Conservation (phyloP, 1,140 invertebrate genomes). For the Zaprionus africanus region DNA sequence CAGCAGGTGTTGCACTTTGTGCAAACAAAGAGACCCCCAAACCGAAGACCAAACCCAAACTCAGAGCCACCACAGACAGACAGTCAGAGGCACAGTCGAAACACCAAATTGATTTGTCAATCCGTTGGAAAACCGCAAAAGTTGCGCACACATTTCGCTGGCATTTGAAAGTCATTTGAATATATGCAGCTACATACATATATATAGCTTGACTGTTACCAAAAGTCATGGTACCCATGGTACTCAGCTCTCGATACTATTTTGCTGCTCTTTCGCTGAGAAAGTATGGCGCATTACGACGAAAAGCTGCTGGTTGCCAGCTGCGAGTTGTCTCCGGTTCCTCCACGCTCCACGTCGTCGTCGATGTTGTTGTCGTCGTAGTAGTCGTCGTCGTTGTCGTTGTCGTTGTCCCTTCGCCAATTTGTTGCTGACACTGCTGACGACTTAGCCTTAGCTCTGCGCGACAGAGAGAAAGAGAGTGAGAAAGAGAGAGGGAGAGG, state of each 20-base stretch:
- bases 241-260: conserved; percentile 51
- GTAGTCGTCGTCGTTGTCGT: conserved; percentile 25
- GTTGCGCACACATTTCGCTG: conserved; percentile 75
- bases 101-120: conserved; percentile 79
- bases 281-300: conserved; percentile 64
- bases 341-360: conserved; percentile 26
- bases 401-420: conserved; percentile 71
- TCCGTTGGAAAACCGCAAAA: conserved; percentile 73
- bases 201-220: conserved; percentile 17
- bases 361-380: conserved; percentile 49
- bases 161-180: conserved; percentile 81
- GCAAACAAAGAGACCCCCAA: conserved; percentile 38
- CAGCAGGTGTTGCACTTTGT: conserved; percentile 70
- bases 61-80: background rate
- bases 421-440: conserved; percentile 74
- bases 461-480: conserved; percentile 1
- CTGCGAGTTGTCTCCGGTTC: conserved; percentile 32
- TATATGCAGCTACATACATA: conserved; percentile 53
- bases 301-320: conserved; percentile 64
- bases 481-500: background rate
- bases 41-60: background rate
- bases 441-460: conserved; percentile 43
- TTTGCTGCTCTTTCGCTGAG: conserved; percentile 45
- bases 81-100: conserved; percentile 21
- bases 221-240: conserved; percentile 19